A percentile compares a stretch with the other conserved stretches of the same genome.
phyloP scores from a whole-genome alignment of 2,797 vertebrate species.

The Rousettus madagascariensis region DNA sequence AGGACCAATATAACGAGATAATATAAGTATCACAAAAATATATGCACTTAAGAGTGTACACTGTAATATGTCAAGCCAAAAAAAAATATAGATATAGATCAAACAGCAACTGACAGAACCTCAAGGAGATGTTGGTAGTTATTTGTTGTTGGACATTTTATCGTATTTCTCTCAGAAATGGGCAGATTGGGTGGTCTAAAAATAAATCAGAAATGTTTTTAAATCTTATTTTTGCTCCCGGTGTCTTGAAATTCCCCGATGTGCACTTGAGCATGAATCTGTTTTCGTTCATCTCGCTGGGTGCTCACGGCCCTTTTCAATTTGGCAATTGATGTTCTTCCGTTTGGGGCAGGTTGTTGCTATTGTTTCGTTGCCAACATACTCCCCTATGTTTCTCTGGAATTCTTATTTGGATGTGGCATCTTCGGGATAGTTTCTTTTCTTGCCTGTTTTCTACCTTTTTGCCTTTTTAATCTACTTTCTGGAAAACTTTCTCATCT shows the following conservation, averaged over 20 bases:
- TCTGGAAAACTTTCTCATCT: slow-evolving; percentile 38
- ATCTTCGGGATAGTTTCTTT: slow-evolving; percentile 23
- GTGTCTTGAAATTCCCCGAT: background rate
- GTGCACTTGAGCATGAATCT: background rate
- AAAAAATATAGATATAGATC: background rate
- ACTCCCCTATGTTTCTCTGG: background rate
- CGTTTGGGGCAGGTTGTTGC: background rate
- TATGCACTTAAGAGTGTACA: background rate
- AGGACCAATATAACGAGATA: background rate
- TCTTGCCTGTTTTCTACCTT: background rate
- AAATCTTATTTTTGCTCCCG: background rate
- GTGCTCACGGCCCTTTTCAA: background rate
- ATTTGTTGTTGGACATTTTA: background rate
- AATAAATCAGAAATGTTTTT: background rate
- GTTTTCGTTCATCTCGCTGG: background rate
- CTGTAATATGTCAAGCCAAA: background rate
- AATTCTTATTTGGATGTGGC: background rate
- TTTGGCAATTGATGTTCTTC: background rate
- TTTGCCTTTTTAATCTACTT: slow-evolving; percentile 52
- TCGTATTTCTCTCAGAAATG: background rate
- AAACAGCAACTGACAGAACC: background rate
- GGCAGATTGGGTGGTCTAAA: background rate
- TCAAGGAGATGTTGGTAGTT: background rate
- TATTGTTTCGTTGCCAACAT: background rate
- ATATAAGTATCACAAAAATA: background rate